Conservation (phyloP, 2,113 vertebrate genomes). For the Psilopogon haemacephalus region DNA sequence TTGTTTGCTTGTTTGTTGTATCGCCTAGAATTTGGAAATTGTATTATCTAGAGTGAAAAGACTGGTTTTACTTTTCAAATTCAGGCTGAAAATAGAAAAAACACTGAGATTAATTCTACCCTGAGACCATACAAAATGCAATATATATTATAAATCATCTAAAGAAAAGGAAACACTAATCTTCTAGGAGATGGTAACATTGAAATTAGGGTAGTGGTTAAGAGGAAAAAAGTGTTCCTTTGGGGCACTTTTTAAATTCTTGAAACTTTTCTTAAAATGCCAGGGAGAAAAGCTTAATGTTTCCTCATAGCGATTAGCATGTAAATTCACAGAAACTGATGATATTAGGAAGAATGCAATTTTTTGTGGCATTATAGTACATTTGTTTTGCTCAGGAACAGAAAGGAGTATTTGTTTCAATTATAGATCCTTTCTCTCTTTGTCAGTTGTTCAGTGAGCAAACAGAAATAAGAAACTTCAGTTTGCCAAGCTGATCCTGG, state of each 20-base stretch:
- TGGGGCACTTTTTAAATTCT: not conserved
- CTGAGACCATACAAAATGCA: not conserved
- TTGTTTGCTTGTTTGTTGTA: not conserved
- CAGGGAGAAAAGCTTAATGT: not conserved
- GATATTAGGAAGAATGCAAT: not conserved
- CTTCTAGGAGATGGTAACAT: not conserved
- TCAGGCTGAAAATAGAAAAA: not conserved
- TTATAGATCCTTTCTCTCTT: conserved; percentile 4
- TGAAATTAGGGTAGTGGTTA: not conserved
- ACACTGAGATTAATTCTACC: not conserved
- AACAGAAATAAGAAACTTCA: conserved; percentile 33
- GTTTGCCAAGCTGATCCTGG: not conserved
- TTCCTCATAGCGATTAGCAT: not conserved
- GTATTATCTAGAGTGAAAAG: not conserved
- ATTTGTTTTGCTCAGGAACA: not conserved
- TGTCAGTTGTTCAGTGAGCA: not conserved
- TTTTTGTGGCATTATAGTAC: not conserved
- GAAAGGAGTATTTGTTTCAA: not conserved
- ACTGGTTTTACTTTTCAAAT: not conserved
- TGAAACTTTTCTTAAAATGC: not conserved
- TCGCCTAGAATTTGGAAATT: not conserved
- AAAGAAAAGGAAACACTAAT: not conserved
- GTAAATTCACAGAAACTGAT: not conserved
- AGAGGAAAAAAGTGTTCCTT: not conserved
- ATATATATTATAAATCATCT: not conserved